Evolutionary conservation across 2,888 invertebrate species (phyloP).

Genomic region (Scaeva pyrastri): DNA sequence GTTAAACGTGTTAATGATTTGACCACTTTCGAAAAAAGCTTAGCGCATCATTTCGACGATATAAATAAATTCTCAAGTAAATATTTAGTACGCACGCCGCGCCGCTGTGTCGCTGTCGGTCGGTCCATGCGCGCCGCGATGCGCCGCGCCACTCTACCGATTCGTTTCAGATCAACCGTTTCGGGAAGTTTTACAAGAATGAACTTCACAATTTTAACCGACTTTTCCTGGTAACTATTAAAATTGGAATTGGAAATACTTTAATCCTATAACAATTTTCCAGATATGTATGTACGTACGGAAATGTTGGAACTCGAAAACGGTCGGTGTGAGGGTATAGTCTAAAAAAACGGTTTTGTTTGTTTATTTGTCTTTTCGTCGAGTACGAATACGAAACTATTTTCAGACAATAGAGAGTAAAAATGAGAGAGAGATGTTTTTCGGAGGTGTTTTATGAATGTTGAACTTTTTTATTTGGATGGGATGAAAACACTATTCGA

Average conservation of each 20-base stretch:
- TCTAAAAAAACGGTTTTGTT: slow-evolving; percentile 49
- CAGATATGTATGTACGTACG: slow-evolving; percentile 6
- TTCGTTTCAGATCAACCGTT: slow-evolving; percentile 59
- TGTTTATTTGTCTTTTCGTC: slow-evolving; percentile 62
- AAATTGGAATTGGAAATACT: too few species aligned
- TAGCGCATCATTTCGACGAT: slow-evolving; percentile 68
- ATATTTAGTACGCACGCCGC: slow-evolving; percentile 46
- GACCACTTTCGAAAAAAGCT: slow-evolving; percentile 73
- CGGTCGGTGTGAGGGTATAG: slow-evolving; percentile 17
- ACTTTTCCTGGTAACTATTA: too few species aligned
- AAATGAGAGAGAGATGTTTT: slow-evolving; percentile 4
- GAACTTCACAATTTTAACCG: slow-evolving; percentile 31
- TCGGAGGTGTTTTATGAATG: slow-evolving; percentile 36
- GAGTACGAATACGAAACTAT: slow-evolving; percentile 60
- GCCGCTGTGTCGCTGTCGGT: neutral
- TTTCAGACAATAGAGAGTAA: slow-evolving; percentile 51
- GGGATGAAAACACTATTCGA: slow-evolving; percentile 38
- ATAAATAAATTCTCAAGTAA: slow-evolving; percentile 66
- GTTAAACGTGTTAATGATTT: slow-evolving; percentile 68
- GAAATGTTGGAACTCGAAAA: slow-evolving; percentile 25
- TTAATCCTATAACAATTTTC: too few species aligned
- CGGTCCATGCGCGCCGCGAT: slow-evolving; percentile 16
- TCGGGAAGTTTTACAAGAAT: slow-evolving; percentile 21
- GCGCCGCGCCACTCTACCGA: slow-evolving; percentile 23
- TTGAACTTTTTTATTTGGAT: slow-evolving; percentile 42